These are phyloP conservation scores for Euschistus heros DNA, from an alignment of 1,140 invertebrate genomes.

Conservation along the genomic window DNA sequence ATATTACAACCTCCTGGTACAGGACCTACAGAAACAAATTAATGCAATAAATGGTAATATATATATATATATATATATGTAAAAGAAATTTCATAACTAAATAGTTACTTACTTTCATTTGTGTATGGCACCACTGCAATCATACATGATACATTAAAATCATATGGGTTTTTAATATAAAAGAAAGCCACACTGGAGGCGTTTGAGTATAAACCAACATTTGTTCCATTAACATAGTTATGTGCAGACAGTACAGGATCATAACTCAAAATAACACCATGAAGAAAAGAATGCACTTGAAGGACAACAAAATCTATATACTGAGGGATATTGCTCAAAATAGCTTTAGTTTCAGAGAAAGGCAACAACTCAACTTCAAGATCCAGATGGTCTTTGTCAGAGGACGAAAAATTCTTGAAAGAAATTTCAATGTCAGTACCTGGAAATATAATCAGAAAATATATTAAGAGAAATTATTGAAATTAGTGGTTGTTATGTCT, in stretches of 20 bases:
- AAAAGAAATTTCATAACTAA: constrained; percentile 21
- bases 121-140: constrained; percentile 45
- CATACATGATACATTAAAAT: constrained; percentile 36
- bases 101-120: constrained; percentile 38
- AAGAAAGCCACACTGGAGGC: constrained; percentile 27
- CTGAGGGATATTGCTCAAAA: constrained; percentile 30
- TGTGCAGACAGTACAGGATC: constrained; percentile 33
- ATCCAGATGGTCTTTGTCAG: neutral
- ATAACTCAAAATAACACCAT: constrained; percentile 50
- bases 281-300: constrained; percentile 51
- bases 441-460: neutral
- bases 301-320: constrained; percentile 47
- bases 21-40: constrained; percentile 44
- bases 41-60: neutral
- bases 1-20: constrained; percentile 68
- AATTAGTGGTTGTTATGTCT: too few species aligned
- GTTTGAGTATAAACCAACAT: constrained; percentile 41
- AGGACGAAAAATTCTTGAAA: constrained; percentile 7
- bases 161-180: constrained; percentile 38
- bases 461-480: too few species aligned
- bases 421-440: neutral
- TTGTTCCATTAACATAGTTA: constrained; percentile 42
- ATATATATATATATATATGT: neutral
- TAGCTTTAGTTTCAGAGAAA: neutral
- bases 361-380: neutral